Evolutionary conservation across 1,140 invertebrate genomes (phyloP).

Genomic region (Drosophila orena): DNA sequence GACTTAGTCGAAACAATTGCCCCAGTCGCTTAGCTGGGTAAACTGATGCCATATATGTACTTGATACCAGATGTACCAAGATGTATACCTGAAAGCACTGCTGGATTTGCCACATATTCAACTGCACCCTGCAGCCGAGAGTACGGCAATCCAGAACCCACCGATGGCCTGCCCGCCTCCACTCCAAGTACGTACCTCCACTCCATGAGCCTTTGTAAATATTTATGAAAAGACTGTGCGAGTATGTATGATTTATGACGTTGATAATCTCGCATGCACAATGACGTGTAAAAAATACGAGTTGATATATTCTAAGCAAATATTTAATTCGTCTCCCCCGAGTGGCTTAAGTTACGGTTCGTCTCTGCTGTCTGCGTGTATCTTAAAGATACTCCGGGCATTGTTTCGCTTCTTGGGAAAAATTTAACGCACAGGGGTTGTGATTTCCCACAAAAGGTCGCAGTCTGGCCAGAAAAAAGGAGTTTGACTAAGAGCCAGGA

Average conservation of each 20-base stretch:
- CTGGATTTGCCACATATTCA: slow-evolving; percentile 15
- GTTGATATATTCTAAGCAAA: slow-evolving; percentile 78
- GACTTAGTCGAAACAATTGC: slow-evolving; percentile 67
- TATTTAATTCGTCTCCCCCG: slow-evolving; percentile 62
- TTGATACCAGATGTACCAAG: slow-evolving; percentile 6
- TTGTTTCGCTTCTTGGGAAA: slow-evolving; percentile 7
- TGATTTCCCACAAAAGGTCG: slow-evolving; percentile 14
- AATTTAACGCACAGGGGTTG: slow-evolving; percentile 3
- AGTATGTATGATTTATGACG: slow-evolving; percentile 78
- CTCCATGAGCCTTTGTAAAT: slow-evolving; percentile 68
- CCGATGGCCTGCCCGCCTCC: too few relatives aligned
- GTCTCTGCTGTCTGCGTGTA: background rate
- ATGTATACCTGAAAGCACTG: slow-evolving; percentile 19
- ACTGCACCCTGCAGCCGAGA: background rate
- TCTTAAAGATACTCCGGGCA: slow-evolving; percentile 10
- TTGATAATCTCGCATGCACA: slow-evolving; percentile 80
- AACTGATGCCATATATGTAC: background rate
- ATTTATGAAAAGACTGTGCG: slow-evolving; percentile 76
- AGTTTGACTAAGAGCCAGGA: background rate
- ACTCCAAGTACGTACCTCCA: background rate
- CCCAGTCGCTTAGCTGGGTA: slow-evolving; percentile 2
- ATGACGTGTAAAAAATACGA: slow-evolving; percentile 80
- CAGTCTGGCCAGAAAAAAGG: background rate
- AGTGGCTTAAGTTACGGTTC: background rate
- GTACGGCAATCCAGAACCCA: background rate